Evolutionary conservation across 2,797 vertebrate genomes (phyloP).

Genomic region (Brachyalestes nurse): DNA sequence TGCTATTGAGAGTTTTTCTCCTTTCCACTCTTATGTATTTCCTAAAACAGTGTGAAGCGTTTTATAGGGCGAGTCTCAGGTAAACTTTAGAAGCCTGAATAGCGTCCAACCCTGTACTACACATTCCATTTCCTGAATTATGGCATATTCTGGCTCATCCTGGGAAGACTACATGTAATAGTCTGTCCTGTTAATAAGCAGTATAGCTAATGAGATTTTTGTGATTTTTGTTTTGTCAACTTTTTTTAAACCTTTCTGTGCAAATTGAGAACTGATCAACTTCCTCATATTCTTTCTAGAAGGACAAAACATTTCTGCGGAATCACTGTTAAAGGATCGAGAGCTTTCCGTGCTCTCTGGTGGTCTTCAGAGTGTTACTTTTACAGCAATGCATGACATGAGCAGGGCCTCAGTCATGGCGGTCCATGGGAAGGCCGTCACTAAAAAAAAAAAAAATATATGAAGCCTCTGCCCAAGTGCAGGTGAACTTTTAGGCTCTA

Average conservation of each 20-base stretch:
- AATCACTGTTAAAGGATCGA: not conserved
- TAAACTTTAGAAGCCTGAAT: not conserved
- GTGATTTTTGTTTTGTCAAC: too few species aligned
- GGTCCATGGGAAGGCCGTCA: not conserved
- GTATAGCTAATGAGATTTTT: not conserved
- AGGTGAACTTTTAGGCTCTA: not conserved
- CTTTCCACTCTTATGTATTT: not conserved
- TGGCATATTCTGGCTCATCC: not conserved
- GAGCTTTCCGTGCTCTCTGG: not conserved
- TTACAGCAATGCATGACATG: not conserved
- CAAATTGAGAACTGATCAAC: not conserved
- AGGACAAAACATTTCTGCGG: not conserved
- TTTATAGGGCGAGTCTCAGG: constrained; percentile 2
- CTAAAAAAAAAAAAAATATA: not conserved
- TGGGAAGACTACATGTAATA: not conserved
- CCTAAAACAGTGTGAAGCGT: not conserved
- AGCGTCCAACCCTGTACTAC: not conserved
- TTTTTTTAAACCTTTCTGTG: not conserved
- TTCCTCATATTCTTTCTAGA: not conserved
- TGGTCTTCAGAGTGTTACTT: not conserved
- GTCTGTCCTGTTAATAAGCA: not conserved
- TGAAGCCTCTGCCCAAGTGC: not conserved
- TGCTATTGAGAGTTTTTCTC: not conserved
- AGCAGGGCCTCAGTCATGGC: not conserved
- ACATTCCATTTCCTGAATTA: not conserved